These are phyloP conservation scores for Noctilio leporinus DNA, from an alignment of 2,113 vertebrate genomes.

Conservation along the genomic window DNA sequence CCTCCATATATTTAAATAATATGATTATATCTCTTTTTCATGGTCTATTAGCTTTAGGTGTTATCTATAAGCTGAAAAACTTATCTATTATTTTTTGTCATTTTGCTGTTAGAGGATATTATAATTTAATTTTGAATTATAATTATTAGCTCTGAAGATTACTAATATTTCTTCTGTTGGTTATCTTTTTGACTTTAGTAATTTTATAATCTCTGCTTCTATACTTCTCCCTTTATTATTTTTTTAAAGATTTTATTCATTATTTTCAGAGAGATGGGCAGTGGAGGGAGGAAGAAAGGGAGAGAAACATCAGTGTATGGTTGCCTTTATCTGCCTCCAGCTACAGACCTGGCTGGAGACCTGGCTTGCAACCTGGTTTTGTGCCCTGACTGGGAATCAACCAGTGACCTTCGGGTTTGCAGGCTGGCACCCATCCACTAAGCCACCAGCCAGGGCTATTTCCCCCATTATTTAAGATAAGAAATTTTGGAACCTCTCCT, in stretches of 20 bases:
- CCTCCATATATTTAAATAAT: neutral
- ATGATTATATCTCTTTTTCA: neutral
- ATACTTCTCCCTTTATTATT: neutral
- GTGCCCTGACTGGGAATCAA: no score
- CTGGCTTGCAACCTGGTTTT: no score
- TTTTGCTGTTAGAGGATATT: neutral
- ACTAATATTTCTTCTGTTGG: neutral
- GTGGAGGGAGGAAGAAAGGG: no score
- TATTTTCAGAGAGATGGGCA: no score
- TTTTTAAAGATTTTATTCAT: no score
- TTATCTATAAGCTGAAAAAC: neutral
- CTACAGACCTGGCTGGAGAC: no score
- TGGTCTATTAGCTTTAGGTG: neutral
- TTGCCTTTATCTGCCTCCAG: no score
- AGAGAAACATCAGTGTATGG: no score
- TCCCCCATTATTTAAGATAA: slow-evolving; percentile 22
- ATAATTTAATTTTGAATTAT: neutral
- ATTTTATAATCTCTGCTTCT: neutral
- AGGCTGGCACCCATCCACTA: no score
- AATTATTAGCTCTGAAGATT: neutral
- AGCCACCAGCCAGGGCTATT: no score
- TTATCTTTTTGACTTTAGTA: neutral
- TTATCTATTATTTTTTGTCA: neutral
- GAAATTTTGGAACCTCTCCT: neutral
- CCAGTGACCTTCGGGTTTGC: no score